A percentile compares a stretch with the other conserved stretches of the same genome.
Conservation (phyloP, 1,140 invertebrate genomes). For the Prorops nasuta region DNA sequence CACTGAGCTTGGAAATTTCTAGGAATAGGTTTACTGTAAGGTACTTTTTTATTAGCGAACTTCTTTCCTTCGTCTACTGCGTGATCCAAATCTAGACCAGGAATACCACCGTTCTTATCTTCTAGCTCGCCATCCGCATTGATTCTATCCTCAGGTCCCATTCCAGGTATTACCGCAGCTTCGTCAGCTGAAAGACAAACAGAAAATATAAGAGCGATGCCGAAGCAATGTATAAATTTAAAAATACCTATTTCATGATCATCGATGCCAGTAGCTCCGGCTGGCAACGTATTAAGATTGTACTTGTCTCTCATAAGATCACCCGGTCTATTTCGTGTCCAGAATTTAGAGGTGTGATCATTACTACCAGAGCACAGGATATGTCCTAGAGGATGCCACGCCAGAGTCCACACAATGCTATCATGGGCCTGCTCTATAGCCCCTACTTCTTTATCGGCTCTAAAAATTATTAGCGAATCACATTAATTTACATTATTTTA, state of each 20-base stretch:
- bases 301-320: slow-evolving; percentile 98
- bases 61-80: slow-evolving; percentile 70
- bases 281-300: slow-evolving; percentile 89
- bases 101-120: slow-evolving; percentile 62
- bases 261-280: slow-evolving; percentile 68
- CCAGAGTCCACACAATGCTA: slow-evolving; percentile 97
- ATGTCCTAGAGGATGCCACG: slow-evolving; percentile 99
- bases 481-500: no score
- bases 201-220: slow-evolving; percentile 3
- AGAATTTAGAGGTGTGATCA: slow-evolving; percentile 98
- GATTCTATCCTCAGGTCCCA: slow-evolving; percentile 91
- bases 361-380: slow-evolving; percentile 98
- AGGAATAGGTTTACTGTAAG: slow-evolving; percentile 94
- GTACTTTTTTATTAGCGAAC: slow-evolving; percentile 72
- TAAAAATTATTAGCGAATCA: slow-evolving; percentile 50
- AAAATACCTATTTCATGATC: slow-evolving; percentile 69
- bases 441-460: slow-evolving; percentile 96
- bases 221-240: background rate
- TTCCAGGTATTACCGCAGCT: slow-evolving; percentile 82
- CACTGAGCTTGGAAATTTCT: slow-evolving; percentile 94
- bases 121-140: slow-evolving; percentile 59
- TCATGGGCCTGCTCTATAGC: slow-evolving; percentile 98
- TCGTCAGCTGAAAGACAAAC: slow-evolving; percentile 64
- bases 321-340: slow-evolving; percentile 97
- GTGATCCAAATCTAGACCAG: slow-evolving; percentile 82